Base-by-base conservation (phyloP, 2,113 vertebrate genomes). In the Antigone vipio region DNA sequence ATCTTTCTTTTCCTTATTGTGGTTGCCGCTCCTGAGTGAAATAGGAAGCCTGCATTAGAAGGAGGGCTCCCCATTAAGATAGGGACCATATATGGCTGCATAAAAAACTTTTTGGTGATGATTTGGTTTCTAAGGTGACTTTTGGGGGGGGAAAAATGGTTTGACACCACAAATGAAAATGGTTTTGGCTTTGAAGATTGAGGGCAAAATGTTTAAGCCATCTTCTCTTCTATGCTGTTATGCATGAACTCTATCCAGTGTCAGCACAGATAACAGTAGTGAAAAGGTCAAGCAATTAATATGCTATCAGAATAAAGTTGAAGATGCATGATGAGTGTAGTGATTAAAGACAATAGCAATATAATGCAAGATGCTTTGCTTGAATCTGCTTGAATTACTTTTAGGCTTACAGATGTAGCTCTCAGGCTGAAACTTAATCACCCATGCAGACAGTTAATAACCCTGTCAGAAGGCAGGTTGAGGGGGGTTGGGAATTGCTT, bases 211-310 rank as follows among this genome's bases (percentile, higher is more conserved):
- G 4, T 72, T 80, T 71, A 74, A 66, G 55, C 72, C 2, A 1
- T 73, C 34, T 59, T 62, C 38, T 64, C 12, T 44, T 89, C 68
- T 82, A 79, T 68, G 52, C 69, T 72, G 9, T 89, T 92, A 42
- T 12, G 22, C 24, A 4, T 87, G 50, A 80, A 20, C 32, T 50
- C 68, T 69, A 4, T 69, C n/a, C 47, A 22, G 27, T 85, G n/a
- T 82, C 73, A 64, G 55, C 44, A 29, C 1, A 9, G 58, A 62
- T 79, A 49, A 66, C 58, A 64, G 76, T n/a, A 81, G 50, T 85
- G 88, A 87, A 91, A 97, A 97, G 80, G 92, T 86, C 91, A 87
- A 68, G 74, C 58, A 69, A 67, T 95, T 92, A 89, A 85, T 73
- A 64, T 75, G 47, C 53, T 93, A 71, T 93, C 73, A 95, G 53